Conservation (phyloP, 2,113 vertebrate genomes). For the Rhinolophus sinicus region DNA sequence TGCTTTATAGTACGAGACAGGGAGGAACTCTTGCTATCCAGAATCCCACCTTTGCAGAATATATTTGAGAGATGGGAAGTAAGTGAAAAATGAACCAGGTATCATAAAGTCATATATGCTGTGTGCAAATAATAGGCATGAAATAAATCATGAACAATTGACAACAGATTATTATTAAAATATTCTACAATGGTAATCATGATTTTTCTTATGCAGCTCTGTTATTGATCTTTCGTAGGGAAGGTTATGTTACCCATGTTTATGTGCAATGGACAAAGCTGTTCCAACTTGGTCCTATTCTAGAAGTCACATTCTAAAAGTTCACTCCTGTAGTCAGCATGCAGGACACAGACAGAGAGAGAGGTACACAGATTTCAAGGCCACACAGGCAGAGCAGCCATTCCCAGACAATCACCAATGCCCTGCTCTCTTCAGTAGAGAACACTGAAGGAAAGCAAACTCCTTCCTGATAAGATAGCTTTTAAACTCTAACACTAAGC, state of each 20-base stretch:
- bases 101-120: background rate
- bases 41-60: constrained; percentile 17
- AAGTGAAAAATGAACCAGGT: background rate
- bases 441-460: background rate
- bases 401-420: background rate
- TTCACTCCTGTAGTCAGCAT: background rate
- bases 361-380: background rate
- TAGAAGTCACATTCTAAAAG: background rate
- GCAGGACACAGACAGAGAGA: background rate
- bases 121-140: background rate
- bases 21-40: background rate
- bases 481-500: constrained; percentile 29
- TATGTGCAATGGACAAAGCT: background rate
- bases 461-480: background rate
- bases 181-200: background rate
- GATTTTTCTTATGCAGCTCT: background rate
- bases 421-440: background rate
- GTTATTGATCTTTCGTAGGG: background rate
- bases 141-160: background rate
- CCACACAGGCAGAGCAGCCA: background rate
- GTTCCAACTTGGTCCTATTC: background rate
- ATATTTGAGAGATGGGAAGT: background rate
- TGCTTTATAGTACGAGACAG: background rate
- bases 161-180: background rate
- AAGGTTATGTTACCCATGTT: background rate